Evolutionary conservation across 2,113 vertebrate genomes (phyloP).

Genomic region (Callionymus lyra): DNA sequence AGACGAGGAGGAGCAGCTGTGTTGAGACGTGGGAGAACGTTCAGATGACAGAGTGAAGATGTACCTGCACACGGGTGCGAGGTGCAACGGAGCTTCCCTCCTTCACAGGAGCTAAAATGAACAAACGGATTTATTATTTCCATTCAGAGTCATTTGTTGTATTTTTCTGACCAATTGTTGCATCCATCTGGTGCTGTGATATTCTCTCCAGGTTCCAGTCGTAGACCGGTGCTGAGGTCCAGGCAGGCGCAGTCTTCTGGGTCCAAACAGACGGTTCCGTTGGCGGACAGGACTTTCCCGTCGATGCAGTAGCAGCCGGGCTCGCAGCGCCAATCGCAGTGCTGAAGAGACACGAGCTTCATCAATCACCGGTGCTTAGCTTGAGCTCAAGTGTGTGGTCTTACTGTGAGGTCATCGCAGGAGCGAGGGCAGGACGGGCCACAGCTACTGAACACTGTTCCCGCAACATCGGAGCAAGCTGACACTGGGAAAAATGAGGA

Average conservation of each 20-base stretch:
- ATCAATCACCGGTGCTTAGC: background rate
- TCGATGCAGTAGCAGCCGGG: constrained; percentile 79
- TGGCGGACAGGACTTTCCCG: constrained; percentile 65
- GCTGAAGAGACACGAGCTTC: constrained; percentile 44
- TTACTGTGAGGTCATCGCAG: constrained; percentile 78
- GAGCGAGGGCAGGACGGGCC: constrained; percentile 79
- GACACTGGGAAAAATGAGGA: constrained; percentile 40
- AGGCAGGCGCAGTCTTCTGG: constrained; percentile 67
- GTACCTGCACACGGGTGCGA: constrained; percentile 69
- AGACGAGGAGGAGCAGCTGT: background rate
- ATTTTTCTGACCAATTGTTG: constrained; percentile 76
- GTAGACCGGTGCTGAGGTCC: constrained; percentile 57
- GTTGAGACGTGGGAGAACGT: too few relatives aligned
- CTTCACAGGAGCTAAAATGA: constrained; percentile 70
- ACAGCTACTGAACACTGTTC: constrained; percentile 71
- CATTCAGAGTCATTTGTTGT: background rate
- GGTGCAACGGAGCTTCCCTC: constrained; percentile 69
- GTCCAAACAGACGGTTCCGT: constrained; percentile 64
- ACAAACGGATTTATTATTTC: constrained; percentile 1
- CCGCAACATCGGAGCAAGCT: constrained; percentile 65
- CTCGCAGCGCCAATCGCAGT: constrained; percentile 76
- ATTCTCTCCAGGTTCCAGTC: constrained; percentile 53
- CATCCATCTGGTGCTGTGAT: constrained; percentile 61
- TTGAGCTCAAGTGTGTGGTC: constrained; percentile 18
- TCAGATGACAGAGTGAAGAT: too few relatives aligned